phyloP scores from a whole-genome alignment of 2,888 invertebrate genomes.

The Bugulina stolonifera region DNA sequence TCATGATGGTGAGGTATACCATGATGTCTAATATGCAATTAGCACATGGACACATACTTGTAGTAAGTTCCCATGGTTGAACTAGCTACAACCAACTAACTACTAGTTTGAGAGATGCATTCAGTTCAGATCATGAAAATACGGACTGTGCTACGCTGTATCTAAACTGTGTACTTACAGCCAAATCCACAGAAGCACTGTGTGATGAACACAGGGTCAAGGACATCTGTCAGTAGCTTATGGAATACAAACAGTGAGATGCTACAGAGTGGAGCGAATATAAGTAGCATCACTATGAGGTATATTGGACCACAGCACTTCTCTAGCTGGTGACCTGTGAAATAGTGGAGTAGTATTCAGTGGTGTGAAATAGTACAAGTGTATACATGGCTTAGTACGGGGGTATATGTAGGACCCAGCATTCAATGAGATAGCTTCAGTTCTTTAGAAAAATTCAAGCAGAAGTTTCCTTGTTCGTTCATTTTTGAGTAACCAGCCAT shows the following conservation, averaged over 20 bases:
- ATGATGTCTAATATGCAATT: no score
- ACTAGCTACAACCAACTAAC: no score
- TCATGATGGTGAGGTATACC: no score
- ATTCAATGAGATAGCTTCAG: no score
- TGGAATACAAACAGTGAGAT: background rate
- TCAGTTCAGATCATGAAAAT: no score
- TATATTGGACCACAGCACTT: background rate
- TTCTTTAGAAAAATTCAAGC: no score
- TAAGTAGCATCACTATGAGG: background rate
- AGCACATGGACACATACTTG: no score
- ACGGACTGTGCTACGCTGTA: no score
- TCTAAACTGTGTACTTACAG: background rate
- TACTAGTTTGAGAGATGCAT: no score
- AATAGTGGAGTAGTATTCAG: background rate
- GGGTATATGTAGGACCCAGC: background rate
- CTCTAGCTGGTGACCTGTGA: background rate
- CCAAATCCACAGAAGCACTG: constrained; percentile 16
- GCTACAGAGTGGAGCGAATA: background rate
- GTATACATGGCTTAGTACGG: background rate
- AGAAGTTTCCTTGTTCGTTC: no score
- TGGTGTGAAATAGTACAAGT: background rate
- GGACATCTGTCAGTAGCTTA: background rate
- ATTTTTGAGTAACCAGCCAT: no score
- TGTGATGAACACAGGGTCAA: constrained; percentile 5
- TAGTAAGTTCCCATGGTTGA: no score